Base-by-base conservation (phyloP, 2,797 vertebrate genomes). In the Acanthornis magna region DNA sequence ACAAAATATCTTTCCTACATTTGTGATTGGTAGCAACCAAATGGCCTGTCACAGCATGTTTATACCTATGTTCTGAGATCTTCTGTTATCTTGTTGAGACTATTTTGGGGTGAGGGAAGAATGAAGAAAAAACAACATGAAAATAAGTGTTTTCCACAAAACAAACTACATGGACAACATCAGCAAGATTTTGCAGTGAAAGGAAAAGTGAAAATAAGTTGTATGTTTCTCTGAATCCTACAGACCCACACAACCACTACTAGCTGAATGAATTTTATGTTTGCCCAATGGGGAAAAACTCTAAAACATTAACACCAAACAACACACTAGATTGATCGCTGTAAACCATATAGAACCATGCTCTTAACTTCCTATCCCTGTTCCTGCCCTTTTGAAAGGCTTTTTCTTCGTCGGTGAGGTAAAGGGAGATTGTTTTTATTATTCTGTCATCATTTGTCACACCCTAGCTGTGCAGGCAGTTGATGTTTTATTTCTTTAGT, bases 401-500 rank as follows among this genome's bases (percentile, higher is more conserved):
- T 40, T 74, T 79, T 90, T 67, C 58, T 87, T 81, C 38, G 63
- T 73, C 8, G 5, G 16, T 40, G 20, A 91, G 67, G 78, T 25
- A 63, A 29, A 83, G 54, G 21, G 60, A 86, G 55, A 67, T n/a
- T 80, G 45, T 11, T 86, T 84, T 65, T 86, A 76, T 93, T 76
- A 48, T 80, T 90, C 72, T 96, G 43, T 70, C 67, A 76, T 79
- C 23, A 40, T 70, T 93, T 0, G 0, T 95, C 74, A 65, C 67
- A 71, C 61, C 36, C 34, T 84, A 63, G 42, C 25, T 90, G 51
- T 38, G 29, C 63, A 72, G 72, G 43, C 10, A 60, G 58, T 32
- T 71, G 65, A 88, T 81, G 58, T 47, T 92, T 87, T 95, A 48
- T 89, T 88, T 93, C 70, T 88, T 87, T 48, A 63, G 38, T 74